Percentiles rank a stretch among this genome's conserved stretches.
These are phyloP conservation scores for Nephrotoma guestfalica DNA, from an alignment of 2,888 invertebrate species.

Conservation along the genomic window DNA sequence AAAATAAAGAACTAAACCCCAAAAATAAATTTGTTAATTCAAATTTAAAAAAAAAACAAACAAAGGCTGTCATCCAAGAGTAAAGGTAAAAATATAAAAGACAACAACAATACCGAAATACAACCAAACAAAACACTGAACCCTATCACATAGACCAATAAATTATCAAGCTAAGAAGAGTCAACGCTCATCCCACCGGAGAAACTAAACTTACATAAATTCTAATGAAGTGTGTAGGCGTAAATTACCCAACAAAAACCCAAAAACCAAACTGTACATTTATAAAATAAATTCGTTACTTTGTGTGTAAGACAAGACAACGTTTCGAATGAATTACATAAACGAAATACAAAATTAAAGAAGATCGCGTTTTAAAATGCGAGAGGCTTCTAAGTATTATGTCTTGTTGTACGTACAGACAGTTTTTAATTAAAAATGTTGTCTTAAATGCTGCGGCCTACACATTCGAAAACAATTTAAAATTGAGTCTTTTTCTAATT, in stretches of 20 bases:
- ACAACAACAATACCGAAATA: not conserved
- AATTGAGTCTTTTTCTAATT: not conserved
- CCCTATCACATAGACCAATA: not conserved
- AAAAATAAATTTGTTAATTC: not conserved
- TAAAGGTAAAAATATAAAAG: not conserved
- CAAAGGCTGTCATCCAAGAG: not conserved
- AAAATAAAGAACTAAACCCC: not conserved
- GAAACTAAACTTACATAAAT: not conserved
- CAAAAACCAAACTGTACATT: not conserved
- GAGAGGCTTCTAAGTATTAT: not conserved
- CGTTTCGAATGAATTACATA: not conserved
- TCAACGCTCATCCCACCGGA: not conserved
- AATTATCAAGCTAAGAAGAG: not conserved
- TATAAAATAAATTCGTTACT: not conserved
- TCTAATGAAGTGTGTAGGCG: not conserved
- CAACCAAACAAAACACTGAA: not conserved
- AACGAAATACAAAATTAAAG: not conserved
- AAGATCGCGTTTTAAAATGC: not conserved
- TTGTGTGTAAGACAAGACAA: not conserved
- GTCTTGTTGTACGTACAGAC: not conserved
- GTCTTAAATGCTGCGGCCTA: not conserved
- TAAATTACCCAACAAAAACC: not conserved
- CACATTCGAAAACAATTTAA: not conserved
- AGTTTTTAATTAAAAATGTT: not conserved
- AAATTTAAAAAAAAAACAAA: not conserved